Conservation (phyloP, 2,113 vertebrate species). For the Glareola pratincola region DNA sequence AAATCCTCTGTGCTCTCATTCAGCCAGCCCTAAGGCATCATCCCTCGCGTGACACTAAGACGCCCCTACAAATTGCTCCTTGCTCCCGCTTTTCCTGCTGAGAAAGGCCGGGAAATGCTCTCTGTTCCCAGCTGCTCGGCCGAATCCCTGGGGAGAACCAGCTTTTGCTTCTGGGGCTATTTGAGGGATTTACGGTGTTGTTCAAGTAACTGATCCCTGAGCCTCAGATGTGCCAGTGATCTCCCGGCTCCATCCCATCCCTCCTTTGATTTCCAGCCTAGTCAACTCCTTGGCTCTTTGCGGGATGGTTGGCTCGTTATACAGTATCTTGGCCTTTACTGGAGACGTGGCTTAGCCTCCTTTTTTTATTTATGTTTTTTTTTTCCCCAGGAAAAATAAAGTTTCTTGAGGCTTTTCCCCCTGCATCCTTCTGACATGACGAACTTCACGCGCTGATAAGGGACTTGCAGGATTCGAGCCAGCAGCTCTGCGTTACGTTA, state of each 20-base stretch:
- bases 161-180: neutral
- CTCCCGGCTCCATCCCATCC: neutral
- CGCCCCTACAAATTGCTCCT: neutral
- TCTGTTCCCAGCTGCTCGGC: neutral
- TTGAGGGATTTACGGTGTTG: neutral
- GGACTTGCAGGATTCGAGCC: neutral
- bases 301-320: neutral
- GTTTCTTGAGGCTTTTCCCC: neutral
- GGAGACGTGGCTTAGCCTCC: neutral
- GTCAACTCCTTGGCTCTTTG: neutral
- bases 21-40: neutral
- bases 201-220: neutral
- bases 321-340: neutral
- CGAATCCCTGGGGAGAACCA: neutral
- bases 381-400: neutral
- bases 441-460: neutral
- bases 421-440: neutral
- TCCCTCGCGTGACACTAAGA: rapidly evolving
- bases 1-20: neutral
- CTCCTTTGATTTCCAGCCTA: neutral
- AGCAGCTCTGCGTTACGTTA: neutral
- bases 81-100: neutral
- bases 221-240: neutral
- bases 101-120: neutral
- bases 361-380: neutral